Evolutionary conservation across 2,113 vertebrate species (phyloP).

Genomic region (Carollia perspicillata): DNA sequence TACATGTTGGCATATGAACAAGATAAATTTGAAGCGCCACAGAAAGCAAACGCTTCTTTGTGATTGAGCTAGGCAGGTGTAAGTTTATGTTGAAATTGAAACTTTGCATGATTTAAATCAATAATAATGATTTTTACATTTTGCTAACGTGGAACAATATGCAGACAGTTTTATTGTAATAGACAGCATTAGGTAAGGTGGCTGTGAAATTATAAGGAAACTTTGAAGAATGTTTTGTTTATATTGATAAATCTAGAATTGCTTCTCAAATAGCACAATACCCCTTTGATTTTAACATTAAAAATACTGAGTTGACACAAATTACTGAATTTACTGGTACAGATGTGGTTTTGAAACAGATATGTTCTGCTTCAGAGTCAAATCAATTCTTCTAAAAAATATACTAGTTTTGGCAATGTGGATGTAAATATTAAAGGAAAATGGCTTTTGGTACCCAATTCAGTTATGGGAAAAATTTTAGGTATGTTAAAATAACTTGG

Average conservation of each 20-base stretch:
- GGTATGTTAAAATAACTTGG: background rate
- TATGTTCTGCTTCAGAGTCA: constrained; percentile 14
- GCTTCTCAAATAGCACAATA: background rate
- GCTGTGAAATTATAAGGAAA: background rate
- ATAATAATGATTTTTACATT: background rate
- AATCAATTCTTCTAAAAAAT: background rate
- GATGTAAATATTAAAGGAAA: constrained; percentile 36
- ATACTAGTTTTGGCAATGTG: background rate
- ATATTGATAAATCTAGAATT: background rate
- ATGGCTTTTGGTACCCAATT: background rate
- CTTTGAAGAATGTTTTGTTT: constrained; percentile 9
- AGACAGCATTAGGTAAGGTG: background rate
- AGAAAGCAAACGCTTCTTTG: background rate
- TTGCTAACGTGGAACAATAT: constrained; percentile 18
- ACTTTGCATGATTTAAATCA: background rate
- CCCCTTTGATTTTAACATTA: background rate
- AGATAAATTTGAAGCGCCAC: background rate
- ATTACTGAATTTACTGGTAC: constrained; percentile 26
- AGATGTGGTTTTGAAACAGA: background rate
- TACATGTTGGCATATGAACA: background rate
- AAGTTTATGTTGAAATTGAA: background rate
- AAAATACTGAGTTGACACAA: background rate
- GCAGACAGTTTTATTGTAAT: background rate
- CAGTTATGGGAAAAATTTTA: background rate
- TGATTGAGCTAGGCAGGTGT: background rate